Conservation (phyloP, 2,888 invertebrate genomes). For the Eristalis pertinax region DNA sequence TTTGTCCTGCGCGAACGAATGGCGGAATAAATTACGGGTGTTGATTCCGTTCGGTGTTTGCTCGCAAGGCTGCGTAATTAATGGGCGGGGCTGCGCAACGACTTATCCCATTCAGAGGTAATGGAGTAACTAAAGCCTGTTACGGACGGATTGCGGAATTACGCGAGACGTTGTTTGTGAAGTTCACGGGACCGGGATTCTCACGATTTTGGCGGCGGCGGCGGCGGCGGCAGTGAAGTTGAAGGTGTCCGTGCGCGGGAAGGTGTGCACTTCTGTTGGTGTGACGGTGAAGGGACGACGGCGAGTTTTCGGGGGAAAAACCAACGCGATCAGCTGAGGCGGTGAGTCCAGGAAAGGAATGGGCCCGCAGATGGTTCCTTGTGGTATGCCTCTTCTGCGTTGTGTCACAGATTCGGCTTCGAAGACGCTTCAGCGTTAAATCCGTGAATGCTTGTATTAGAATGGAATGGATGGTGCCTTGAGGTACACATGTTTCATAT, state of each 20-base stretch:
- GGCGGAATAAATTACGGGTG: constrained; percentile 60
- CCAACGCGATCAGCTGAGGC: no score
- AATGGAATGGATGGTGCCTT: no score
- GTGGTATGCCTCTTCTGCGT: no score
- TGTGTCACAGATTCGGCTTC: no score
- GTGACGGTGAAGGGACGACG: neutral
- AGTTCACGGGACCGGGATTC: constrained; percentile 38
- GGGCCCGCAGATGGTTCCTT: no score
- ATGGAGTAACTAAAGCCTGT: constrained; percentile 50
- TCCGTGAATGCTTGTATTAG: no score
- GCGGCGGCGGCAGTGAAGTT: neutral
- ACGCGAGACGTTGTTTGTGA: constrained; percentile 23
- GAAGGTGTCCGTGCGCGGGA: neutral
- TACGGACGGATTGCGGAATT: constrained; percentile 31
- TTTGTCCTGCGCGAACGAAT: neutral
- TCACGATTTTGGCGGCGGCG: constrained; percentile 38
- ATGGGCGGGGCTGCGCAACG: constrained; percentile 63
- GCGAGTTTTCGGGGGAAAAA: neutral
- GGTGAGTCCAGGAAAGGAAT: no score
- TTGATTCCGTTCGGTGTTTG: constrained; percentile 46
- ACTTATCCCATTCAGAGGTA: constrained; percentile 59
- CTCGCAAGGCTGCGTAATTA: constrained; percentile 57
- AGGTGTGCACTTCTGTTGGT: neutral
- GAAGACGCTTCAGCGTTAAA: no score
- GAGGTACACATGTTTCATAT: no score